These are phyloP conservation scores for Corythornis cristatus DNA, from an alignment of 2,113 vertebrate species.

Conservation along the genomic window DNA sequence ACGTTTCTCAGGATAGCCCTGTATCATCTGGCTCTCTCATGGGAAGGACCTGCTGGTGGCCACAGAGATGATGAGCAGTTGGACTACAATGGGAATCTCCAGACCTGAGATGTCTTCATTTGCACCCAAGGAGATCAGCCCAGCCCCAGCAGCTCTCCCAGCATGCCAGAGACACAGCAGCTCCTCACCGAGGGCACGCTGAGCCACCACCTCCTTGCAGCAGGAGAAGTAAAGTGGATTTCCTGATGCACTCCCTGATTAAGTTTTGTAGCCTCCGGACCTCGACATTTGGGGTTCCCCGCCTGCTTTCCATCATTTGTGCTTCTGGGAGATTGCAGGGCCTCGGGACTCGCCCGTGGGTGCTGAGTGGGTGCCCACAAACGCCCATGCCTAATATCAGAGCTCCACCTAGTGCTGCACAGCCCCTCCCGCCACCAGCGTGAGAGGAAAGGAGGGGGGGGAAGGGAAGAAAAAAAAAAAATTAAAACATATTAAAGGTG, in stretches of 20 bases:
- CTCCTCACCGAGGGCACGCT: fast-evolving
- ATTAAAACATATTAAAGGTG: constrained; percentile 69
- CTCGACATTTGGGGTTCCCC: fast-evolving
- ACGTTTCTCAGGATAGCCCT: neutral
- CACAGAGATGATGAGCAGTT: neutral
- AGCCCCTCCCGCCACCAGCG: neutral
- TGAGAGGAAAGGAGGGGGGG: neutral
- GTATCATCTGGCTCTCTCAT: fast-evolving
- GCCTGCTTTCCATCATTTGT: fast-evolving
- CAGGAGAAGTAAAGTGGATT: fast-evolving
- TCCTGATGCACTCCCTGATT: fast-evolving
- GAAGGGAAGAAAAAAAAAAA: neutral
- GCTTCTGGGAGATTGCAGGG: fast-evolving
- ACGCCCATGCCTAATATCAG: neutral
- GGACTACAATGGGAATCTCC: fast-evolving
- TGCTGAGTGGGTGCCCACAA: neutral
- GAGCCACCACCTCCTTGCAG: fast-evolving
- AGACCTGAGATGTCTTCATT: fast-evolving
- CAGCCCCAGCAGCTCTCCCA: neutral
- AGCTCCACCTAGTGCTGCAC: constrained; percentile 74
- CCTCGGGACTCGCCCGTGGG: neutral
- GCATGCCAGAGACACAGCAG: fast-evolving
- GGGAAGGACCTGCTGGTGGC: fast-evolving
- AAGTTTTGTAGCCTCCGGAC: fast-evolving
- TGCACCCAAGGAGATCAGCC: neutral